phyloP scores from a whole-genome alignment of 2,888 invertebrate species.

The Arge pagana region DNA sequence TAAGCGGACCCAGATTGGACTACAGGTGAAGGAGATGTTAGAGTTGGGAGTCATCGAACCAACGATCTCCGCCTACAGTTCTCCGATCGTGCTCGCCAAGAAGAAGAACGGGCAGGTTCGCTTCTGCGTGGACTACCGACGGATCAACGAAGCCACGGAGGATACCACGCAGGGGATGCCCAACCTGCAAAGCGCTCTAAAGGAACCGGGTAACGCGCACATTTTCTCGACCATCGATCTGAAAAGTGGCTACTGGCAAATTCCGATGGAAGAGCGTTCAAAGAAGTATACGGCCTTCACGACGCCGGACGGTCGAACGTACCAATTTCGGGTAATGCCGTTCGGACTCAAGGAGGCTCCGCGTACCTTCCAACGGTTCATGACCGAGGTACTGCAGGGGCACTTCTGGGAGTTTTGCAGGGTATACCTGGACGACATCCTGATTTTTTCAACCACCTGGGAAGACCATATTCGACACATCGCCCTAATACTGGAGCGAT shows the following conservation, averaged over 20 bases:
- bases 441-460: constrained; percentile 41
- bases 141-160: constrained; percentile 30
- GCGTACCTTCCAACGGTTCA: constrained; percentile 39
- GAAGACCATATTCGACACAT: constrained; percentile 31
- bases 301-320: constrained; percentile 26
- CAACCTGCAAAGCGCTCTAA: constrained; percentile 23
- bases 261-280: constrained; percentile 28
- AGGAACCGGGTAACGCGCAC: constrained; percentile 26
- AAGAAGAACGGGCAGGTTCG: constrained; percentile 35
- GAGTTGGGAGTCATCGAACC: too few relatives aligned
- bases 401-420: constrained; percentile 35
- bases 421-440: constrained; percentile 35
- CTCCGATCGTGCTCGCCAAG: constrained; percentile 33
- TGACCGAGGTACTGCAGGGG: constrained; percentile 38
- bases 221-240: constrained; percentile 33
- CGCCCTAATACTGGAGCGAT: constrained; percentile 25
- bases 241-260: constrained; percentile 43
- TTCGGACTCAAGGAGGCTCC: constrained; percentile 42
- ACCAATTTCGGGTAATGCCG: constrained; percentile 37
- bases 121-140: constrained; percentile 36
- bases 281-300: constrained; percentile 31
- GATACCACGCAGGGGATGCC: constrained; percentile 29
- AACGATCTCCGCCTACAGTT: too few relatives aligned
- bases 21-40: too few relatives aligned
- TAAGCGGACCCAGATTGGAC: too few relatives aligned